Base-by-base conservation (phyloP, 2,113 vertebrate genomes). In the Galeopterus variegatus region DNA sequence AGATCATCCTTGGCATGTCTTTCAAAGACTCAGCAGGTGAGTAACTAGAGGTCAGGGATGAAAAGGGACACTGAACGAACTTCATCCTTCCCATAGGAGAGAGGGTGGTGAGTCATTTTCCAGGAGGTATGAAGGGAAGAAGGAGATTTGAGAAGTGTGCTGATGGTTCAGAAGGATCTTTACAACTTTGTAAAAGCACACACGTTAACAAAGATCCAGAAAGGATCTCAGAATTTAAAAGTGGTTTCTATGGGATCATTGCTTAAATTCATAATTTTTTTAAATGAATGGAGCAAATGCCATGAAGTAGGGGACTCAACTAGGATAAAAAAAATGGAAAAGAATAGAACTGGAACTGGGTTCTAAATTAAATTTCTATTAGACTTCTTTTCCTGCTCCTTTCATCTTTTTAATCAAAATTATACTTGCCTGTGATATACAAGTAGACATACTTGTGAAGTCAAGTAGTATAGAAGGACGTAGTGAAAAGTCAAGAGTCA, bases 401-500 rank as follows among this genome's bases (percentile, higher is more conserved):
- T 77, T 67, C 36, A 72, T 52, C 24, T 24, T 65, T 28, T 52
- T 11, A 52, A 24, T 83, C 58, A 84, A 72, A 96, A 76, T n/a
- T 79, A 48, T 62, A 15, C 26, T 83, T 50, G 26, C 24, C 28
- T 58, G 52, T 95, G 21, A 93, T 4, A 41, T 41, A 41, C 41
- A 41, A 41, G 41, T 41, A 41, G 41, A 41, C 41, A 41, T 41
- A 41, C 41, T 84, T 93, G 33, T 56, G 26, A 58, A 69, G 80
- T 84, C 12, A 67, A 65, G 13, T 60, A 41, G 33, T 60, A 17
- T 17, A 89, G 21, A 50, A 54, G 24, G 36, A 31, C 15, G 3
- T 14, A 11, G 8, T 79, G 70, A 77, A 84, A 93, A 96, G 18
- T 56, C 62, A 75, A 45, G 21, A 93, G 73, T 95, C 65, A 67